These are phyloP conservation scores for Urocynchramus pylzowi DNA, from an alignment of 2,113 vertebrate species.

Conservation along the genomic window DNA sequence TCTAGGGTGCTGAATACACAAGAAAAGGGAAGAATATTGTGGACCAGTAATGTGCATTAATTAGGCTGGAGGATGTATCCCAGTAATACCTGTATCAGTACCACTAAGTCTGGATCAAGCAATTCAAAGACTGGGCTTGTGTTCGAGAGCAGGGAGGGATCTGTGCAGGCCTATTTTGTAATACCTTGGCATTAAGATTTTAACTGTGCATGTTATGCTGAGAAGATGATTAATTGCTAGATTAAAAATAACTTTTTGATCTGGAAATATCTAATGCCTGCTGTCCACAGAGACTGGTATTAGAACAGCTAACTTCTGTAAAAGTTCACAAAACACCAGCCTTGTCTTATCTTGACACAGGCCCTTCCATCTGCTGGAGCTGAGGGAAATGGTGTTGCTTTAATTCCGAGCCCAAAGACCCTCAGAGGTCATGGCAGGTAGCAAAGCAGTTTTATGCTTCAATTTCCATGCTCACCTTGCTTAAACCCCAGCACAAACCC, in stretches of 20 bases:
- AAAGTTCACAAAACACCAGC: not conserved
- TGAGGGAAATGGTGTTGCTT: not conserved
- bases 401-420: not conserved
- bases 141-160: not conserved
- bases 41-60: not conserved
- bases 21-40: not conserved
- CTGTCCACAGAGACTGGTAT: not conserved
- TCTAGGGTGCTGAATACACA: not conserved
- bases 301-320: not conserved
- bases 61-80: not conserved
- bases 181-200: slow-evolving; percentile 20
- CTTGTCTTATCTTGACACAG: not conserved
- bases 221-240: slow-evolving; percentile 43
- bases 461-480: not conserved
- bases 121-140: not conserved
- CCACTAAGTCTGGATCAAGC: not conserved
- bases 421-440: not conserved
- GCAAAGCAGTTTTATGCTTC: not conserved
- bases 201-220: not conserved
- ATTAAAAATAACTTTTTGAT: slow-evolving; percentile 39
- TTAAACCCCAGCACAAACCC: not conserved
- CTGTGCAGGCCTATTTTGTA: not conserved
- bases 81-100: not conserved
- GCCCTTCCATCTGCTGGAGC: not conserved
- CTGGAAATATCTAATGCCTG: not conserved